phyloP scores from a whole-genome alignment of 30 jellyfish, hydroid and myxozoan species.

The Hydractinia symbiolongicarpus region DNA sequence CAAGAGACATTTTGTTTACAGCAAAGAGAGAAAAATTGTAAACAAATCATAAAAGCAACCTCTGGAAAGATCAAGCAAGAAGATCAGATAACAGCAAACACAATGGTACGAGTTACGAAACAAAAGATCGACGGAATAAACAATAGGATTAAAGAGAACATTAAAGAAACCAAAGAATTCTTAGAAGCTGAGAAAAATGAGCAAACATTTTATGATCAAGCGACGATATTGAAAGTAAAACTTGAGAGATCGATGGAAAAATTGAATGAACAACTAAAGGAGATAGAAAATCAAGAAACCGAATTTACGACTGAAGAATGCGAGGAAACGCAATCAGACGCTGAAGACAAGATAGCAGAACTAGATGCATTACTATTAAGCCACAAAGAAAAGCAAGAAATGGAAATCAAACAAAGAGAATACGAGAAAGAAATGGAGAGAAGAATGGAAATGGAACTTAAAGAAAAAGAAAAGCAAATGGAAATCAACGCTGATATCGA shows the following conservation, averaged over 20 bases:
- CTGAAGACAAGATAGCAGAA: neutral
- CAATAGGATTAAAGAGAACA: too few species aligned
- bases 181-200: too few species aligned
- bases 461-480: neutral
- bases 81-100: too few species aligned
- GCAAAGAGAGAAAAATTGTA: too few species aligned
- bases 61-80: too few species aligned
- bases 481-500: slow-evolving; percentile 15
- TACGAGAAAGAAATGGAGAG: neutral
- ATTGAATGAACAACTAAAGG: slow-evolving; percentile 4
- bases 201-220: slow-evolving; percentile 9
- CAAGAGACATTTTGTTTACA: too few species aligned
- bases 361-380: slow-evolving; percentile 16
- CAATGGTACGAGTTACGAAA: too few species aligned
- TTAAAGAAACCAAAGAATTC: too few species aligned
- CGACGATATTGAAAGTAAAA: slow-evolving; percentile 7
- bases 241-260: neutral
- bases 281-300: slow-evolving; percentile 9
- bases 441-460: neutral
- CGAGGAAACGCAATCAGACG: slow-evolving; percentile 13
- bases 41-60: too few species aligned
- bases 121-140: too few species aligned
- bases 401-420: too few species aligned
- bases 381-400: neutral
- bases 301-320: slow-evolving; percentile 4